phyloP scores from a whole-genome alignment of 2,797 vertebrate species.

The Danio kyathit region DNA sequence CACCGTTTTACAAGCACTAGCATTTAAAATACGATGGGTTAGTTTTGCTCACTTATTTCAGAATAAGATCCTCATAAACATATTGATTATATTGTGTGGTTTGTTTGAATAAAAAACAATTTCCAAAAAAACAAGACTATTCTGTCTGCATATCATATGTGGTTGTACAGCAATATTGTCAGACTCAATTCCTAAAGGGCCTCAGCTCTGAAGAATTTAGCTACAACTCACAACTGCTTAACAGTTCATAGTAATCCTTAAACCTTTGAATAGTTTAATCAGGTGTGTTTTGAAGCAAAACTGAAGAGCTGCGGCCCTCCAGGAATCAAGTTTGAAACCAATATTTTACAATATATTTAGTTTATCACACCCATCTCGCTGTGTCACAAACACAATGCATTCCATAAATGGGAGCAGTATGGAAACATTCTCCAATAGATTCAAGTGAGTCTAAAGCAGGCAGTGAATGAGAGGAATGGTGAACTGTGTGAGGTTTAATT shows the following conservation, averaged over 20 bases:
- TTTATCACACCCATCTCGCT: conserved; percentile 34
- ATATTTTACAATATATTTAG: background rate
- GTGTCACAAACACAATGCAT: conserved; percentile 39
- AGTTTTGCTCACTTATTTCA: background rate
- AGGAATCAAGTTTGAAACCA: too few relatives aligned
- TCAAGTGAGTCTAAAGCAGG: background rate
- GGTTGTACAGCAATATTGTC: too few relatives aligned
- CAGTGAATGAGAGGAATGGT: conserved; percentile 6
- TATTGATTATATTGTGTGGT: background rate
- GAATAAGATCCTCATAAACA: background rate
- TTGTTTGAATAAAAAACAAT: background rate
- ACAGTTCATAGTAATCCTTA: too few relatives aligned
- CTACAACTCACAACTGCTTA: too few relatives aligned
- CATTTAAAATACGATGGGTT: background rate
- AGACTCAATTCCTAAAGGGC: too few relatives aligned
- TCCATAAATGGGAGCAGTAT: conserved; percentile 49
- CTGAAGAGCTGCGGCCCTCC: too few relatives aligned
- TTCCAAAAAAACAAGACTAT: background rate
- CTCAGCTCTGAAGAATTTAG: too few relatives aligned
- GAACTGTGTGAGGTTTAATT: background rate
- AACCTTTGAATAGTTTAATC: too few relatives aligned
- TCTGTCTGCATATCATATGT: background rate
- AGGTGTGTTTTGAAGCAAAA: background rate
- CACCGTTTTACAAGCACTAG: background rate
- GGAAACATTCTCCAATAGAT: conserved; percentile 25